Conservation (phyloP, 2,113 vertebrate genomes). For the Lipophrys pholis region DNA sequence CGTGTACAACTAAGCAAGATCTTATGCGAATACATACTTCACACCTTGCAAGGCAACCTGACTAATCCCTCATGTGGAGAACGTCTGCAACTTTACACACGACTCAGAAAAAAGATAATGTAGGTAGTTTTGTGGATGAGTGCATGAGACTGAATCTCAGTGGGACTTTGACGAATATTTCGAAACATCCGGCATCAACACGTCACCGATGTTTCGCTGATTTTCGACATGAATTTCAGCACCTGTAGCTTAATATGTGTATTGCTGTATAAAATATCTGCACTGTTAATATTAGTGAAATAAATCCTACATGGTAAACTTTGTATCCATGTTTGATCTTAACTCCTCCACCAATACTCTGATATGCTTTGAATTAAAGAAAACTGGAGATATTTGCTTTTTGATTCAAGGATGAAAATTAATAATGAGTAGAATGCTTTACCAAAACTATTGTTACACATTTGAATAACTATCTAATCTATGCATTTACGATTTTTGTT, state of each 20-base stretch:
- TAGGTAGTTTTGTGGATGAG: not conserved
- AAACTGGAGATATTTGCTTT: slow-evolving; percentile 2
- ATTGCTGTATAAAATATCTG: slow-evolving; percentile 57
- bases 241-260: slow-evolving; percentile 24
- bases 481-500: not conserved
- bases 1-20: not conserved
- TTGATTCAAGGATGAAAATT: slow-evolving; percentile 10
- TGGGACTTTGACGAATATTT: not conserved
- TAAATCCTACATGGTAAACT: slow-evolving; percentile 43
- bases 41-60: slow-evolving; percentile 10
- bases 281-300: slow-evolving; percentile 38
- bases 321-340: slow-evolving; percentile 73
- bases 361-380: not conserved
- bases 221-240: slow-evolving; percentile 53
- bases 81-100: slow-evolving; percentile 24
- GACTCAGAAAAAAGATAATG: slow-evolving; percentile 3
- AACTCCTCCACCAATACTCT: slow-evolving; percentile 29
- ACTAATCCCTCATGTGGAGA: slow-evolving; percentile 5
- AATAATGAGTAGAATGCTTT: not conserved
- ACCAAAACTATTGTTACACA: not conserved
- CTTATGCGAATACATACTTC: not conserved
- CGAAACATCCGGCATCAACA: slow-evolving; percentile 20
- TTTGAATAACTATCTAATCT: slow-evolving; percentile 12
- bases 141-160: not conserved
- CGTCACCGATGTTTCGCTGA: slow-evolving; percentile 34